These are phyloP conservation scores for Bombus haemorrhoidalis DNA, from an alignment of 1,140 invertebrate species.

Conservation along the genomic window DNA sequence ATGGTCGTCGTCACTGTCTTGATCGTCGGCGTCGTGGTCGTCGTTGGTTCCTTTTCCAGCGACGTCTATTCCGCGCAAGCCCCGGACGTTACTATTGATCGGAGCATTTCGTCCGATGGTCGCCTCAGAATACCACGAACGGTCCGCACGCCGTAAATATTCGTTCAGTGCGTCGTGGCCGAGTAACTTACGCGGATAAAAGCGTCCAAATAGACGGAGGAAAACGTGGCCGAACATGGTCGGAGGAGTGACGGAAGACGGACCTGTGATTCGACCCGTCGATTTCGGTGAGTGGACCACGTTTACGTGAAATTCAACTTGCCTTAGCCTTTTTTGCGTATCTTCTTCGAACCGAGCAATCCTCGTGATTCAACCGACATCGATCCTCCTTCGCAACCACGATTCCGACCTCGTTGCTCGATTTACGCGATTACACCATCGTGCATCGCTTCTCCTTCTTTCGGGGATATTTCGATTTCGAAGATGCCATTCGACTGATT, in stretches of 20 bases:
- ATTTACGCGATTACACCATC: not conserved
- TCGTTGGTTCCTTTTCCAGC: slow-evolving; percentile 39
- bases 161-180: slow-evolving; percentile 55
- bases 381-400: not conserved
- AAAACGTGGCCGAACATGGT: slow-evolving; percentile 71
- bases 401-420: not conserved
- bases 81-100: slow-evolving; percentile 71
- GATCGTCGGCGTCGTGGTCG: slow-evolving; percentile 22
- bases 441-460: not conserved
- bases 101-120: slow-evolving; percentile 58
- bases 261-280: slow-evolving; percentile 76
- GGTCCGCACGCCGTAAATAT: slow-evolving; percentile 74
- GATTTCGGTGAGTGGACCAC: slow-evolving; percentile 73
- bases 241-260: slow-evolving; percentile 72
- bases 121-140: slow-evolving; percentile 53
- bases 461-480: not conserved
- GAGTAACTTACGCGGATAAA: slow-evolving; percentile 54
- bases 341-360: not conserved
- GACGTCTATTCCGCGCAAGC: slow-evolving; percentile 67
- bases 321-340: not conserved
- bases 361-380: not conserved
- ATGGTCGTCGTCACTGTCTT: slow-evolving; percentile 10
- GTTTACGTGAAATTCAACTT: not conserved
- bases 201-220: slow-evolving; percentile 8
- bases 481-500: not conserved